A percentile compares a stretch with the other conserved stretches of the same genome.
Evolutionary conservation across 1,140 invertebrate species (phyloP).

Genomic region (Habropoda laboriosa): DNA sequence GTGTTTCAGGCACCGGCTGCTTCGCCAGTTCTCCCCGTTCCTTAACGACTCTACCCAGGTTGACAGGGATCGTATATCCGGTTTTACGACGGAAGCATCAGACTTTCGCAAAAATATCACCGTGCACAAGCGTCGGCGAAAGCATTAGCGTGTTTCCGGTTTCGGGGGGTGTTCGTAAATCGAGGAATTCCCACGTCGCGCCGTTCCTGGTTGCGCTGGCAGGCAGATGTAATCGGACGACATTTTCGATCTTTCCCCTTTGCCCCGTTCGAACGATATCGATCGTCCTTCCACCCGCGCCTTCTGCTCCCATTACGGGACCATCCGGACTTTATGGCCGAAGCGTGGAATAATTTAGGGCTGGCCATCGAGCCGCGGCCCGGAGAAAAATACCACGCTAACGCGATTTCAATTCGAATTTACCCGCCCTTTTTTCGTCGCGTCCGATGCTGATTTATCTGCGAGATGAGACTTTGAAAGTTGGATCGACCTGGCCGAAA

Average conservation of each 20-base stretch:
- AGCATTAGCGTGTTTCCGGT: slow-evolving; percentile 31
- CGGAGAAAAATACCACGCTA: slow-evolving; percentile 1
- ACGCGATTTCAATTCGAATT: slow-evolving; percentile 26
- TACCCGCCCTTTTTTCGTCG: not conserved
- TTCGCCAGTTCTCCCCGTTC: not conserved
- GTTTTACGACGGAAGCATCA: slow-evolving; percentile 62
- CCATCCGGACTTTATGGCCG: not conserved
- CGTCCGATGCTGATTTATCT: slow-evolving; percentile 8
- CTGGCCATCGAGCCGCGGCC: not conserved
- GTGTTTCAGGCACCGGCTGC: not conserved
- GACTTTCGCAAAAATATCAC: slow-evolving; percentile 65
- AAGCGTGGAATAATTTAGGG: slow-evolving; percentile 53
- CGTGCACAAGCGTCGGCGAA: slow-evolving; percentile 37
- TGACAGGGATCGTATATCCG: slow-evolving; percentile 65
- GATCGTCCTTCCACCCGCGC: slow-evolving; percentile 14
- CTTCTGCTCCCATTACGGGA: slow-evolving; percentile 15
- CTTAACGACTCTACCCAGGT: not conserved
- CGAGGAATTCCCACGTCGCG: slow-evolving; percentile 30
- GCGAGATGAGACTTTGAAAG: not conserved
- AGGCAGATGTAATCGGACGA: slow-evolving; percentile 32
- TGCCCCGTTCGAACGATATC: slow-evolving; percentile 20
- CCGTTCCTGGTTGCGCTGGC: too few relatives aligned
- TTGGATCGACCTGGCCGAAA: not conserved
- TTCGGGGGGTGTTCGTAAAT: slow-evolving; percentile 51
- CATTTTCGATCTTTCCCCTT: slow-evolving; percentile 22